Percentiles rank a stretch among this genome's conserved stretches.
Evolutionary conservation across 2,797 vertebrate species (phyloP).

Genomic region (Sebastes taczanowskii): DNA sequence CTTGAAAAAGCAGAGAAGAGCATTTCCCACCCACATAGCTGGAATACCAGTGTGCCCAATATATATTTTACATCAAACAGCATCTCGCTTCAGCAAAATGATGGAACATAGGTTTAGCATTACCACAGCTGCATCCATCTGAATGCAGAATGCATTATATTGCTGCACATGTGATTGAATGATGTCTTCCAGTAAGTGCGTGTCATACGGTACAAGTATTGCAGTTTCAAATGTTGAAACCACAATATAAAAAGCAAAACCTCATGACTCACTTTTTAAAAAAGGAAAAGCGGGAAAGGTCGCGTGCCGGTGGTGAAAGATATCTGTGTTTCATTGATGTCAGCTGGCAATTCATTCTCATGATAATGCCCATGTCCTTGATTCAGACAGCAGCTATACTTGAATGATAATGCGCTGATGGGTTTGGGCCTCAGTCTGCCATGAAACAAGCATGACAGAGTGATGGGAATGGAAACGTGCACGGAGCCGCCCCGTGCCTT

Average conservation of each 20-base stretch:
- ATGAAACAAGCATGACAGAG: conserved; percentile 70
- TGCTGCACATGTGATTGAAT: not conserved
- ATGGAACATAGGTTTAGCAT: conserved; percentile 12
- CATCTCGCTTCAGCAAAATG: conserved; percentile 30
- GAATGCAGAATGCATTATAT: not conserved
- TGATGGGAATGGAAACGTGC: conserved; percentile 55
- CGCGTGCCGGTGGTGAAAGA: conserved; percentile 25
- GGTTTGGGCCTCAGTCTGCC: conserved; percentile 62
- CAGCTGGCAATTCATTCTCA: conserved; percentile 67
- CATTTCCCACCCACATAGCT: conserved; percentile 71
- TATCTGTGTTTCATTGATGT: conserved; percentile 66
- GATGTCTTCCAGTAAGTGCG: not conserved
- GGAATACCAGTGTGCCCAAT: conserved; percentile 37
- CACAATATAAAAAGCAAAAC: conserved; percentile 3
- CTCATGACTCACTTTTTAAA: not conserved
- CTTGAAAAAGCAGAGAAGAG: conserved; percentile 60
- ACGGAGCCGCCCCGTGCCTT: conserved; percentile 32
- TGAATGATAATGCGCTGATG: conserved; percentile 76
- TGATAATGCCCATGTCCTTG: conserved; percentile 72
- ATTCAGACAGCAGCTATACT: conserved; percentile 70
- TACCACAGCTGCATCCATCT: not conserved
- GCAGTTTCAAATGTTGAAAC: not conserved
- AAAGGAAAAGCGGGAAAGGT: conserved; percentile 28
- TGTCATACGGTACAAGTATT: not conserved
- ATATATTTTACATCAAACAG: conserved; percentile 44